These are phyloP conservation scores for Ennomos quercinarius DNA, from an alignment of 2,888 invertebrate species.

Conservation along the genomic window DNA sequence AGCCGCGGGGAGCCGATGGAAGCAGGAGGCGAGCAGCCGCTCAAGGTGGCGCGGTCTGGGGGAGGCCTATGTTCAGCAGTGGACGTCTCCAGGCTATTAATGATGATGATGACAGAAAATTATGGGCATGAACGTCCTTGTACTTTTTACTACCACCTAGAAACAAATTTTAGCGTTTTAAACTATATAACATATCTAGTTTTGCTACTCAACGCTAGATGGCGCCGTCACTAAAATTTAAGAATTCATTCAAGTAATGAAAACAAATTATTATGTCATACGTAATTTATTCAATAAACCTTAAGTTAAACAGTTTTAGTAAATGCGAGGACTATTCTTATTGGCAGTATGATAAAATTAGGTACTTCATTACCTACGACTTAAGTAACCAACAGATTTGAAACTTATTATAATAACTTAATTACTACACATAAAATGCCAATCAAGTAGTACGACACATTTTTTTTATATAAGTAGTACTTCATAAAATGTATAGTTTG, in stretches of 20 bases:
- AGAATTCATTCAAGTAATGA: slow-evolving; percentile 13
- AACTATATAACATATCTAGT: slow-evolving; percentile 19
- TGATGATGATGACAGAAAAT: too few species aligned
- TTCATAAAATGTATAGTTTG: slow-evolving; percentile 11
- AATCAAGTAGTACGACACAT: slow-evolving; percentile 77
- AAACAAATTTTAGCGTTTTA: too few species aligned
- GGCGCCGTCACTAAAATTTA: slow-evolving; percentile 40
- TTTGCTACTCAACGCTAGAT: slow-evolving; percentile 61
- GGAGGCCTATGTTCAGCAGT: too few species aligned
- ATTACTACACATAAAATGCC: slow-evolving; percentile 72
- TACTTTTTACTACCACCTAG: too few species aligned
- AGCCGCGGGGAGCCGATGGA: too few species aligned
- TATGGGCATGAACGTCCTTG: too few species aligned
- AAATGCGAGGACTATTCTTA: slow-evolving; percentile 79
- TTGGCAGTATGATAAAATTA: slow-evolving; percentile 66
- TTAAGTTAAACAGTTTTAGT: slow-evolving; percentile 49
- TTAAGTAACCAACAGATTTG: slow-evolving; percentile 59
- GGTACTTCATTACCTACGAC: slow-evolving; percentile 43
- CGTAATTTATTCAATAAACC: slow-evolving; percentile 47
- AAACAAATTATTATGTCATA: slow-evolving; percentile 40
- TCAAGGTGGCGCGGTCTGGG: too few species aligned
- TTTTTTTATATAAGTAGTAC: slow-evolving; percentile 40
- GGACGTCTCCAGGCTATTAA: too few species aligned
- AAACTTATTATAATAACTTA: slow-evolving; percentile 58
- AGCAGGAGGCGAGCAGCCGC: too few species aligned